phyloP scores from a whole-genome alignment of 2,888 invertebrate genomes.

The Deilephila porcellus region DNA sequence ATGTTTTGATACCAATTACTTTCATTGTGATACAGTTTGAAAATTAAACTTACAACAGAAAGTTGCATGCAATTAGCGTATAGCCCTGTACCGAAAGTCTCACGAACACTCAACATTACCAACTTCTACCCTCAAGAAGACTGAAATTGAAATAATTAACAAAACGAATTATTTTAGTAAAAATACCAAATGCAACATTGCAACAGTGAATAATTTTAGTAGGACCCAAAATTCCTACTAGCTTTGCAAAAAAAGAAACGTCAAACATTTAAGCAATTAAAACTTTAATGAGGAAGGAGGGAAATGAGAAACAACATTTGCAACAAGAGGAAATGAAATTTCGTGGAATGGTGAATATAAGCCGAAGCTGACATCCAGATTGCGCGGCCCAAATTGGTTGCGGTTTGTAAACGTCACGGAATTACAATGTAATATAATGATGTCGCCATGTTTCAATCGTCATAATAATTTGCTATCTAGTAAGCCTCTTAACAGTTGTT shows the following conservation, averaged over 20 bases:
- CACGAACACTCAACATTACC: too few species aligned
- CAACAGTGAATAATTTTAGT: background rate
- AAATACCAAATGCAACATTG: background rate
- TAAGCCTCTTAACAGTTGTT: constrained; percentile 3
- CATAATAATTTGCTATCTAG: background rate
- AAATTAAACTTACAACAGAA: background rate
- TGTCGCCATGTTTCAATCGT: constrained; percentile 19
- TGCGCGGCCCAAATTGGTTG: constrained; percentile 26
- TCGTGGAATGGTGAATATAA: constrained; percentile 22
- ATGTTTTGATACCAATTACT: background rate
- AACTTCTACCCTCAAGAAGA: too few species aligned
- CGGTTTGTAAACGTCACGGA: constrained; percentile 26
- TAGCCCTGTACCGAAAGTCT: background rate
- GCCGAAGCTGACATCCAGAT: constrained; percentile 26
- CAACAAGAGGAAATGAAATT: constrained; percentile 30
- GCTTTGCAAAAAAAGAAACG: constrained; percentile 36
- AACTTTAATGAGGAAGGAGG: constrained; percentile 32
- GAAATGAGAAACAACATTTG: constrained; percentile 30
- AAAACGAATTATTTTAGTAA: background rate
- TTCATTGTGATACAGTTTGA: background rate
- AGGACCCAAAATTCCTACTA: constrained; percentile 23
- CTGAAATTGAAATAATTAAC: too few species aligned
- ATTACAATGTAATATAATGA: constrained; percentile 15
- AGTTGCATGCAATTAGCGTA: background rate
- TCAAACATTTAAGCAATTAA: constrained; percentile 37